Base-by-base conservation (phyloP, 2,113 vertebrate genomes). In the Phrynosoma blainvillii region DNA sequence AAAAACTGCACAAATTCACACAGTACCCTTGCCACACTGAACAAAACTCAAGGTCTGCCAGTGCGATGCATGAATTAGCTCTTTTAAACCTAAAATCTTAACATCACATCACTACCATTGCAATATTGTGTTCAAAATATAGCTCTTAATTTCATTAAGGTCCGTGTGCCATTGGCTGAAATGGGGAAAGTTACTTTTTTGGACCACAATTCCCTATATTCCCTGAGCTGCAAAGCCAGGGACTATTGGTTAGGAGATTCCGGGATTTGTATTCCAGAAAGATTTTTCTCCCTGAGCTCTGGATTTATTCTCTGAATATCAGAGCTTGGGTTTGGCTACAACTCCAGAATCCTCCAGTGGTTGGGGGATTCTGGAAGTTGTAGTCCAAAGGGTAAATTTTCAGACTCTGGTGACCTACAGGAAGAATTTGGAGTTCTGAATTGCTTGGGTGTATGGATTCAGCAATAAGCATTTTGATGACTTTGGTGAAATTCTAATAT, bases 21-120 rank as follows among this genome's bases (percentile, higher is more conserved):
- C 68, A 66, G 25, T 66, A 23, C 52, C 78, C 52, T 71, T 66
- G 88, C 83, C 30, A 0, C 27, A 14, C 54, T 54, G 91, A 82
- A 89, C 76, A 86, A 93, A 87, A 87, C 56, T 74, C 62, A 89
- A 84, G 85, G 80, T 89, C 88, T 84, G 84, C 82, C 83, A 68
- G n/a, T 76, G 40, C 84, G 87, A 79, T 87, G 89, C 36, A 68
- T 70, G 36, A 85, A 89, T 89, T 82, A 89, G 85, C 74, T 87
- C 42, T 59, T 79, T 16, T 27, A 9, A 25, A 70, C 10, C 47
- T 89, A 73, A 75, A 84, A 4, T 87, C 78, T 42, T 32, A 66
- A 52, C 21, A 73, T 1, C 0, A 0, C 76, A 73, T 30, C 52
- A 23, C 76, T 81, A 42, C 21, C 59, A 65, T 0, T 32, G 27